Conservation (phyloP, 2,113 vertebrate species). For the Micronycteris hirsuta region DNA sequence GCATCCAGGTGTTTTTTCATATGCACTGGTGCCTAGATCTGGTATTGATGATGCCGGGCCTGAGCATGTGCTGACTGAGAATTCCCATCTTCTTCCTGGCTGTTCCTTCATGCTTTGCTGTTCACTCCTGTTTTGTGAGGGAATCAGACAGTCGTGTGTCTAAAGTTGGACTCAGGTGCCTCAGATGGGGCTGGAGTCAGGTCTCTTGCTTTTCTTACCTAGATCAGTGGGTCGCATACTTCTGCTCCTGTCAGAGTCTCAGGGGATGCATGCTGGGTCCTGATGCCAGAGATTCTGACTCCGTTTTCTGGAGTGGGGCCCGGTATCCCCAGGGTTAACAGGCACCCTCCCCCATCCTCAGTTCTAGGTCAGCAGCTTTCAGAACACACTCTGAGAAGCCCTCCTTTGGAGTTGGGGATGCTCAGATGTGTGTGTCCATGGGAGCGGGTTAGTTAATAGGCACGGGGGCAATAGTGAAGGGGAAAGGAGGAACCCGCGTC, state of each 20-base stretch:
- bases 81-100: not conserved
- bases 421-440: not conserved
- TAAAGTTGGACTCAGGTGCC: not conserved
- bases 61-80: not conserved
- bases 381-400: not conserved
- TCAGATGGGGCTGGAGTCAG: not conserved
- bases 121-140: not conserved
- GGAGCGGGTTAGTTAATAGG: not conserved
- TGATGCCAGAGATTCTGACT: not conserved
- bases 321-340: not conserved
- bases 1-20: not conserved
- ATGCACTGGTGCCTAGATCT: not conserved
- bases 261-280: not conserved
- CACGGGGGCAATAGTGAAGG: not conserved
- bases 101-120: not conserved
- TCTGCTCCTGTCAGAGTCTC: not conserved
- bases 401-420: not conserved
- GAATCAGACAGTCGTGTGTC: not conserved
- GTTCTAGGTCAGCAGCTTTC: not conserved
- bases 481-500: not conserved
- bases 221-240: not conserved
- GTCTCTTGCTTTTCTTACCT: not conserved
- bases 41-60: not conserved
- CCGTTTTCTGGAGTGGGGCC: fast-evolving
- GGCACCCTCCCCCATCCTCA: not conserved